Evolutionary conservation across 2,113 vertebrate species (phyloP).

Genomic region (Aphyosemion australe): DNA sequence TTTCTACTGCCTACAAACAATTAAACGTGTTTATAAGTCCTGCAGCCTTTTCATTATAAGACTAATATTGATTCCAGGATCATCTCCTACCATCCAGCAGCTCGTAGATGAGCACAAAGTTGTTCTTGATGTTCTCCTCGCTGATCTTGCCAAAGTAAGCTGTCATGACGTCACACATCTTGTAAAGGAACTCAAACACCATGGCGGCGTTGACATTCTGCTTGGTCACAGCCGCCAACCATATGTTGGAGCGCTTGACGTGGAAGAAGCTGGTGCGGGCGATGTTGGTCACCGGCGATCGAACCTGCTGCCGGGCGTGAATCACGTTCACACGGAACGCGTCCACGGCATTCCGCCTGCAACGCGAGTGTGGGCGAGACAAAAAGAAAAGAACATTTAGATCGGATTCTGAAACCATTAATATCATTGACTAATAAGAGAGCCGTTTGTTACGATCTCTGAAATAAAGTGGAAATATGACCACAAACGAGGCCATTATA

Average conservation of each 20-base stretch:
- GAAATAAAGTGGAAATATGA: slow-evolving; percentile 13
- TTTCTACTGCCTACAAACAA: neutral
- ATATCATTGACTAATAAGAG: too few relatives aligned
- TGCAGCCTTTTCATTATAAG: neutral
- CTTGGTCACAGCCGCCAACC: slow-evolving; percentile 99
- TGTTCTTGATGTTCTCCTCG: slow-evolving; percentile 99
- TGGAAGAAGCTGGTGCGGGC: slow-evolving; percentile 99
- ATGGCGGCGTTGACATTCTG: slow-evolving; percentile 99
- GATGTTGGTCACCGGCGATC: slow-evolving; percentile 98
- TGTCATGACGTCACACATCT: slow-evolving; percentile 99
- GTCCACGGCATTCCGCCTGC: slow-evolving; percentile 96
- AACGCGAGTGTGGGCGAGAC: neutral
- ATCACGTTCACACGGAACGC: slow-evolving; percentile 99
- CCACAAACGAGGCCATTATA: neutral
- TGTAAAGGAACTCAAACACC: slow-evolving; percentile 99
- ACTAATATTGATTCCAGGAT: neutral
- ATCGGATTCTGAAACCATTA: too few relatives aligned
- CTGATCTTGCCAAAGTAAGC: slow-evolving; percentile 99
- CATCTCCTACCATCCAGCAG: slow-evolving; percentile 88
- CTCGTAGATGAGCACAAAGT: slow-evolving; percentile 99
- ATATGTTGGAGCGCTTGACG: slow-evolving; percentile 99
- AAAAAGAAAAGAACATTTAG: slow-evolving; percentile 2
- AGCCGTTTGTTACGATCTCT: slow-evolving; percentile 2
- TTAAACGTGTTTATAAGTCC: neutral
- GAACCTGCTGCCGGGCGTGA: slow-evolving; percentile 97